A percentile compares a stretch with the other conserved stretches of the same genome.
These are phyloP conservation scores for Glossosoma conforme DNA, from an alignment of 1,140 invertebrate genomes.

Conservation along the genomic window DNA sequence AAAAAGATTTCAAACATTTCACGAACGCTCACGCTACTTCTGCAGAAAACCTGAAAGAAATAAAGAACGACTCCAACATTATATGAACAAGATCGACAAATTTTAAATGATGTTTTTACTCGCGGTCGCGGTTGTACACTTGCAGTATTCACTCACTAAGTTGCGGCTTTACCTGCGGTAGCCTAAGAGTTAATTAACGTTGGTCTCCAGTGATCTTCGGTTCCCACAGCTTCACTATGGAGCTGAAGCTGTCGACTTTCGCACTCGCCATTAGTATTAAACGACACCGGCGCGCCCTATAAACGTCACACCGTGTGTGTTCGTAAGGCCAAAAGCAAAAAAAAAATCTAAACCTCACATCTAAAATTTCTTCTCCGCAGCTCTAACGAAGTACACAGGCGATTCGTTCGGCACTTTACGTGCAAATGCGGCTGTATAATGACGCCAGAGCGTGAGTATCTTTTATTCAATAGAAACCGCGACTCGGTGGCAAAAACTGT, in stretches of 20 bases:
- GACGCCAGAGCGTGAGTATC: slow-evolving; percentile 15
- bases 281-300: slow-evolving; percentile 22
- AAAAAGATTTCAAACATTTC: no score
- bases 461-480: slow-evolving; percentile 25
- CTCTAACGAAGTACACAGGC: slow-evolving; percentile 3
- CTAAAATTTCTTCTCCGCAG: slow-evolving; percentile 3
- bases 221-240: slow-evolving; percentile 25
- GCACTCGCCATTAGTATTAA: slow-evolving; percentile 6
- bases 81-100: no score
- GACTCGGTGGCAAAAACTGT: slow-evolving; percentile 25
- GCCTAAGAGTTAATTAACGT: slow-evolving; percentile 15
- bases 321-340: slow-evolving; percentile 7
- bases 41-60: no score
- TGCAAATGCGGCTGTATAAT: slow-evolving; percentile 25
- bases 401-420: slow-evolving; percentile 17
- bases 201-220: slow-evolving; percentile 14
- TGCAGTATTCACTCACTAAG: no score
- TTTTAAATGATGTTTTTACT: no score
- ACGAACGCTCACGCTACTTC: no score
- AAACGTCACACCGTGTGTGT: slow-evolving; percentile 28
- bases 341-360: slow-evolving; percentile 9
- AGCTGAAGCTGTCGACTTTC: slow-evolving; percentile 4
- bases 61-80: no score
- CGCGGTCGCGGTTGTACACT: no score
- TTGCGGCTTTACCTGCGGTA: slow-evolving; percentile 6